Percentiles rank a stretch among this genome's conserved stretches.
These are phyloP conservation scores for Drosophila fungiperda DNA, from an alignment of 2,888 invertebrate genomes.

Conservation along the genomic window DNA sequence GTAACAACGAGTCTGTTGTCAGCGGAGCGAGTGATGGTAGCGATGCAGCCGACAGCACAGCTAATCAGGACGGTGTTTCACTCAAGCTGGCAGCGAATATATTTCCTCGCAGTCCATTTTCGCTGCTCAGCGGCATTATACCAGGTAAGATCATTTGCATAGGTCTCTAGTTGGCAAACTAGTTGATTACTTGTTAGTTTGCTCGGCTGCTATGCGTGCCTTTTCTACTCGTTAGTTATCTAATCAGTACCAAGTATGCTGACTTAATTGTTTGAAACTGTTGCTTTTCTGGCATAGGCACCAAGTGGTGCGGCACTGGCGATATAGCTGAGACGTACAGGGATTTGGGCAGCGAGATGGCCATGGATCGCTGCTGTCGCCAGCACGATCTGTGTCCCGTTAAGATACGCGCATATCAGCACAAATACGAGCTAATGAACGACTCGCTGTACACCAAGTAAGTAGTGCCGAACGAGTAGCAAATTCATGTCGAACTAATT, in stretches of 20 bases:
- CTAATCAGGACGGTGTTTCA: conserved; percentile 45
- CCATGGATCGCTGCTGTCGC: conserved; percentile 93
- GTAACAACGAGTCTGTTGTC: conserved; percentile 58
- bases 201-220: background rate
- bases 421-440: conserved; percentile 93
- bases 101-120: conserved; percentile 89
- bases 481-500: background rate
- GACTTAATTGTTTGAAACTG: background rate
- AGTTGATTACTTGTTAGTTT: background rate
- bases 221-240: background rate
- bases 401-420: conserved; percentile 87
- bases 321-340: conserved; percentile 93
- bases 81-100: conserved; percentile 84
- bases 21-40: conserved; percentile 27
- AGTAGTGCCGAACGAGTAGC: conserved; percentile 57
- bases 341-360: conserved; percentile 91
- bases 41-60: conserved; percentile 36
- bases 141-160: conserved; percentile 87
- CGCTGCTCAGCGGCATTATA: conserved; percentile 91
- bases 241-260: background rate
- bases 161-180: background rate
- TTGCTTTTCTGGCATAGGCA: conserved; percentile 87
- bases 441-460: conserved; percentile 93
- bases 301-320: conserved; percentile 97
- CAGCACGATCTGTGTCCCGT: conserved; percentile 96